Conservation (phyloP, 2,888 invertebrate genomes). For the Bhutanitis thaidina region DNA sequence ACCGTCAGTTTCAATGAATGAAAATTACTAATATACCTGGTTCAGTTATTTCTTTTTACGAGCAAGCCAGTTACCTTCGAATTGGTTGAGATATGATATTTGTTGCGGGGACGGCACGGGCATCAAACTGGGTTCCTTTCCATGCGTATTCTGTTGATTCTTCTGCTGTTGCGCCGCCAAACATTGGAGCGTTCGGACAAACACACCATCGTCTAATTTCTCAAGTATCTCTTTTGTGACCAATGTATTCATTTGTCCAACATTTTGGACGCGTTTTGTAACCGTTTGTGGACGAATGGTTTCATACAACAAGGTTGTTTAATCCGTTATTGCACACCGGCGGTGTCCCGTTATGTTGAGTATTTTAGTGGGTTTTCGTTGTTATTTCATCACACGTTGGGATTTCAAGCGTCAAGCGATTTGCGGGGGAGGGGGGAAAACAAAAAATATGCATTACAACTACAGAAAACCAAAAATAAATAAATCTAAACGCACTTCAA, state of each 20-base stretch:
- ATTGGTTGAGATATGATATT: slow-evolving; percentile 96
- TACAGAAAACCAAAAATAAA: slow-evolving; percentile 64
- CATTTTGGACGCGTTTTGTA: slow-evolving; percentile 45
- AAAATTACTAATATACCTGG: slow-evolving; percentile 8
- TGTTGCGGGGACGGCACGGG: slow-evolving; percentile 98
- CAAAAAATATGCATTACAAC: slow-evolving; percentile 80
- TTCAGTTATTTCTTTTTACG: slow-evolving; percentile 34
- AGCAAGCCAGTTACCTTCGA: slow-evolving; percentile 84
- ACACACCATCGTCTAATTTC: slow-evolving; percentile 76
- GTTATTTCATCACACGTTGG: slow-evolving; percentile 70
- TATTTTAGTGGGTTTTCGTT: slow-evolving; percentile 38
- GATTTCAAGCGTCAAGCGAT: slow-evolving; percentile 78
- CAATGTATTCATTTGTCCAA: slow-evolving; percentile 3
- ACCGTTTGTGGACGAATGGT: slow-evolving; percentile 26
- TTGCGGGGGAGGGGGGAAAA: slow-evolving; percentile 65
- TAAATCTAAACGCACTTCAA: slow-evolving; percentile 39
- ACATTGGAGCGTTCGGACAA: slow-evolving; percentile 78
- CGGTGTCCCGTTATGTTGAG: slow-evolving; percentile 29
- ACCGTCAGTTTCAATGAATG: not conserved
- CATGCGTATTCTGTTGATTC: slow-evolving; percentile 63
- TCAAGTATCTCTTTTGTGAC: slow-evolving; percentile 66
- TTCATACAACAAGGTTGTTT: slow-evolving; percentile 19
- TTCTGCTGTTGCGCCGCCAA: slow-evolving; percentile 76
- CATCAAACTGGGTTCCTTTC: slow-evolving; percentile 94
- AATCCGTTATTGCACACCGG: slow-evolving; percentile 30